Conservation (phyloP, 2,113 vertebrate genomes). For the Callospermophilus lateralis region DNA sequence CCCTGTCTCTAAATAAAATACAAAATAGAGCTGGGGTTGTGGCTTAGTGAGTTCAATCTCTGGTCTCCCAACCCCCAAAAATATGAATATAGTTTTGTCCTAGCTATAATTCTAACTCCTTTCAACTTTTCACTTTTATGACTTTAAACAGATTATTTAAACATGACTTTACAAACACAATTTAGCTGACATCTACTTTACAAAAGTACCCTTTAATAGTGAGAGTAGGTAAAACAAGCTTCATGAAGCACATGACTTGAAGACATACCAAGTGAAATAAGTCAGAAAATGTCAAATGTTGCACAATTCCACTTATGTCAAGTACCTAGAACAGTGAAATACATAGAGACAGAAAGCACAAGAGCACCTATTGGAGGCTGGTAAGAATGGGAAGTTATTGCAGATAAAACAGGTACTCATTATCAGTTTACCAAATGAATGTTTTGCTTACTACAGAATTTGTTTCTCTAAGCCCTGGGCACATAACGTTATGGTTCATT, state of each 20-base stretch:
- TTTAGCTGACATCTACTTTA: neutral
- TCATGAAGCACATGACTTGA: neutral
- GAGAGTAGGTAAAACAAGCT: neutral
- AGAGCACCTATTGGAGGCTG: neutral
- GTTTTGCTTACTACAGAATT: neutral
- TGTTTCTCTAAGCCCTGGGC: neutral
- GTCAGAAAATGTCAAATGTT: neutral
- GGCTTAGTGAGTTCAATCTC: too few species aligned
- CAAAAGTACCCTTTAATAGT: neutral
- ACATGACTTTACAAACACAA: constrained; percentile 7
- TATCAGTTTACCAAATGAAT: constrained; percentile 38
- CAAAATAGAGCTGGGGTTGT: too few species aligned
- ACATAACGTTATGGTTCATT: neutral
- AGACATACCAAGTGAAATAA: neutral
- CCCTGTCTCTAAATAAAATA: too few species aligned
- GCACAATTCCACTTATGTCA: neutral
- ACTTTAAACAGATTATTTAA: neutral
- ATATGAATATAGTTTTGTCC: neutral
- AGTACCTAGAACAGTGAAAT: neutral
- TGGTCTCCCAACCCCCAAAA: too few species aligned
- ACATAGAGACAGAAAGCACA: neutral
- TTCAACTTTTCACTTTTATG: neutral
- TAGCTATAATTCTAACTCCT: neutral
- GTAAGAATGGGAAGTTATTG: neutral
- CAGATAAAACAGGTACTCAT: neutral